Conservation (phyloP, 2,113 vertebrate species). For the Noctilio leporinus region DNA sequence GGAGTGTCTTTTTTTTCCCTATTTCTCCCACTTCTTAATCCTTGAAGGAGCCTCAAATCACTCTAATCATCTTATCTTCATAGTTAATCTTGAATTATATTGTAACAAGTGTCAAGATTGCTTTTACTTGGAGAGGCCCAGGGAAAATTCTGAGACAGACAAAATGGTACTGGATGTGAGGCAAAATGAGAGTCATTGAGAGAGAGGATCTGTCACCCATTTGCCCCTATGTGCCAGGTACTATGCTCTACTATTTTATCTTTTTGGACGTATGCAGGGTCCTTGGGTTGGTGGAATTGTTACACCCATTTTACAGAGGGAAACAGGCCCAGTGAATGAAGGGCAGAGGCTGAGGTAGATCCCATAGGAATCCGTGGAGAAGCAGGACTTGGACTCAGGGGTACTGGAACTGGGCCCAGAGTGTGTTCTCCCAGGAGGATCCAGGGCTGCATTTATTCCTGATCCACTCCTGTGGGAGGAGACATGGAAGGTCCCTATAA, state of each 20-base stretch:
- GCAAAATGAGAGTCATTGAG: rapidly evolving
- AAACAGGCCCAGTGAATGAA: background rate
- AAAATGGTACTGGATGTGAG: background rate
- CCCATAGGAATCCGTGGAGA: background rate
- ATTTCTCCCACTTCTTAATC: background rate
- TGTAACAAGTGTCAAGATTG: background rate
- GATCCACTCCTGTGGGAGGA: background rate
- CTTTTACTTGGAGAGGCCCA: background rate
- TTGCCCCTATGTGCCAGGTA: rapidly evolving
- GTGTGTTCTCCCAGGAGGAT: background rate
- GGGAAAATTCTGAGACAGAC: background rate
- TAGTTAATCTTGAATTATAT: background rate
- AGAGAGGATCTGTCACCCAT: background rate
- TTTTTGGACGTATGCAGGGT: background rate
- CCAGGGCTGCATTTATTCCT: background rate
- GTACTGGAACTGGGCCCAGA: background rate
- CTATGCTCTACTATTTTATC: background rate
- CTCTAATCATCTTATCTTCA: background rate
- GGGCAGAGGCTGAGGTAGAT: background rate
- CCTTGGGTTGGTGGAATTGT: background rate
- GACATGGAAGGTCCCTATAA: background rate
- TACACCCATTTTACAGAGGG: background rate
- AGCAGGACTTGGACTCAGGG: background rate
- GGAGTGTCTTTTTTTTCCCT: background rate
- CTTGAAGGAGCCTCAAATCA: background rate